phyloP scores from a whole-genome alignment of 1,140 invertebrate genomes.

The Sweltsa coloradensis region DNA sequence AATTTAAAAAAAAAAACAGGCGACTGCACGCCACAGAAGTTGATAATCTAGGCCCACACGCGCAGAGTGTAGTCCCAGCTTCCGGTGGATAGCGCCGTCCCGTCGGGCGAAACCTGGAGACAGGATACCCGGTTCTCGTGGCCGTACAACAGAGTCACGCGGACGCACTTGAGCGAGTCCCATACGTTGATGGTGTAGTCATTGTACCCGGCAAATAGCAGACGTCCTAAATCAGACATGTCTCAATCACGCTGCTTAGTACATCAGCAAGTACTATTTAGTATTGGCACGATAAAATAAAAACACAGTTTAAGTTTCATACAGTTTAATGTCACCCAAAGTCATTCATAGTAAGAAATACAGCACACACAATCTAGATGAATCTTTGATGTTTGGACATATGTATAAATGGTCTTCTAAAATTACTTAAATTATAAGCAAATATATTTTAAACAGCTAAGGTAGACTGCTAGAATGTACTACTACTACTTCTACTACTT shows the following conservation, averaged over 20 bases:
- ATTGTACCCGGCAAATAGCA: constrained; percentile 97
- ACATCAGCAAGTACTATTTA: constrained; percentile 4
- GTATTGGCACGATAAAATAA: neutral
- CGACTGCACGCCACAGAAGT: too few relatives aligned
- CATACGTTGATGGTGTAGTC: constrained; percentile 98
- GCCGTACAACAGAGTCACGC: constrained; percentile 87
- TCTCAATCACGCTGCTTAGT: neutral
- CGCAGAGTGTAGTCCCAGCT: constrained; percentile 96
- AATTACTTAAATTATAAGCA: too few relatives aligned
- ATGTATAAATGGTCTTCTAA: too few relatives aligned
- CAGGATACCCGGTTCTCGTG: constrained; percentile 97
- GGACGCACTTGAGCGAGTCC: constrained; percentile 90
- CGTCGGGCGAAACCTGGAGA: constrained; percentile 91
- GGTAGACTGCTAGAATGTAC: too few relatives aligned
- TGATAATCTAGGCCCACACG: too few relatives aligned
- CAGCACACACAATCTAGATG: too few relatives aligned
- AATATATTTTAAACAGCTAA: too few relatives aligned
- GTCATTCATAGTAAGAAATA: too few relatives aligned
- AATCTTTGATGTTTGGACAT: too few relatives aligned
- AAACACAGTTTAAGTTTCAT: constrained; percentile 4
- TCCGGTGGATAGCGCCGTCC: constrained; percentile 91
- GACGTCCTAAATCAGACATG: constrained; percentile 47
- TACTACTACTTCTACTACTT: too few relatives aligned
- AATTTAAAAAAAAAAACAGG: too few relatives aligned
- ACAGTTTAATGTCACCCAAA: too few relatives aligned